Base-by-base conservation (phyloP, 2,888 invertebrate genomes). In the Eristalinus aeneus region DNA sequence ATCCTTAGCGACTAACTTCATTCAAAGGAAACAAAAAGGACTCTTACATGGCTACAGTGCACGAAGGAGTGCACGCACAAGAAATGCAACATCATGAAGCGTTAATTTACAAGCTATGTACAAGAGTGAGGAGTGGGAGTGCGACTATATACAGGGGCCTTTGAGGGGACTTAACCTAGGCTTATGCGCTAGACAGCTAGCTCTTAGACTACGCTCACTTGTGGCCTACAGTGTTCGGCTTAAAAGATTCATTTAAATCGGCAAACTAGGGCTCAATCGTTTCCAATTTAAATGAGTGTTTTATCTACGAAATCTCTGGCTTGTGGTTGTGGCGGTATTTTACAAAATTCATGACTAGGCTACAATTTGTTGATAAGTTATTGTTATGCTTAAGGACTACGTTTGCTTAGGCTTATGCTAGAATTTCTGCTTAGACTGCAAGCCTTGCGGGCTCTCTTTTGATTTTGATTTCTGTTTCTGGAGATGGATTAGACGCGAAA, bases 181-280 rank as follows among this genome's bases (percentile, higher is more conserved):
- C 46, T 46, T 46, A 20, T 46, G 23, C 36, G 8, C 12, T n/a
- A 71, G 39, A 27, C 39, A 71, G 36, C 56, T 22, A 12, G 71
- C 23, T 56, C 56, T 56, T 56, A 23, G 20, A 56, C 56, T 56
- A 23, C 23, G 12, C 22, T 56, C 23, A 23, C 23, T 56, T 56
- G 22, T 56, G n/a, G 3, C 22, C 4, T 39, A 22, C 22, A 34
- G 39, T 20, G 32, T 5, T 23, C 9, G 56, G 22, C 23, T 61
- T 16, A 74, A 86, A 88, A 88, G 80, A 84, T 72, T 90, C 90
- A 92, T 91, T 91, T 90, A 90, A 91, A 91, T 91, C 88, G 88
- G 91, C 89, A 91, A 92, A 90, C 91, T 90, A 91, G 92, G 92
- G 92, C 92, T 92, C 92, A 88, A 88, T 88, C 89, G 91, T 90